phyloP scores from a whole-genome alignment of 1,140 invertebrate species.

The Drosophila punjabiensis region DNA sequence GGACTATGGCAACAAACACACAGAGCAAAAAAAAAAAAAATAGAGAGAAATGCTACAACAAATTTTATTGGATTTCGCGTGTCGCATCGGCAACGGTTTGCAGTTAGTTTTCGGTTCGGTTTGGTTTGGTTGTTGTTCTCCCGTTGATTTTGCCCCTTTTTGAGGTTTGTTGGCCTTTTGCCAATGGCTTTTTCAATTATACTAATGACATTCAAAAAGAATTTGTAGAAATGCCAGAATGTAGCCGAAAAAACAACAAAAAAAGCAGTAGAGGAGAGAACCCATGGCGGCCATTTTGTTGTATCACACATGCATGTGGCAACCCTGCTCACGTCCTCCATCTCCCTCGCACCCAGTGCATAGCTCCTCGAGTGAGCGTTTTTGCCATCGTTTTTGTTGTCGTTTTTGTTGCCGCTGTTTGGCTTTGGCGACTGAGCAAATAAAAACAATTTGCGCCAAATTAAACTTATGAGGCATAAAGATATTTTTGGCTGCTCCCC shows the following conservation, averaged over 20 bases:
- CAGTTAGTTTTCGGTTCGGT: constrained; percentile 47
- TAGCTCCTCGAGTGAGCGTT: constrained; percentile 5
- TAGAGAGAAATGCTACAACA: constrained; percentile 44
- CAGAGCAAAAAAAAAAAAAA: constrained; percentile 28
- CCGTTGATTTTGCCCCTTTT: constrained; percentile 40
- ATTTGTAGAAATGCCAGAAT: constrained; percentile 78
- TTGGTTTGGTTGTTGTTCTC: constrained; percentile 29
- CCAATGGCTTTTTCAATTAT: constrained; percentile 83
- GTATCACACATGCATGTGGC: constrained; percentile 73
- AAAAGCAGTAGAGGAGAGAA: constrained; percentile 19
- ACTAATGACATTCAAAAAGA: constrained; percentile 83
- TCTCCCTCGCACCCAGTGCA: no score
- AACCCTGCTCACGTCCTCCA: constrained; percentile 32
- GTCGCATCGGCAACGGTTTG: constrained; percentile 57
- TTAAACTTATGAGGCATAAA: constrained; percentile 84
- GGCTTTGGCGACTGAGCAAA: constrained; percentile 76
- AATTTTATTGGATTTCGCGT: constrained; percentile 81
- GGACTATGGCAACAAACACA: constrained; percentile 35
- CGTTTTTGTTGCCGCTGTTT: constrained; percentile 50
- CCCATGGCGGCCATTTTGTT: constrained; percentile 66
- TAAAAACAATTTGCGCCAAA: constrained; percentile 83
- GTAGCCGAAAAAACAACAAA: constrained; percentile 26
- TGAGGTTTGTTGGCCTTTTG: constrained; percentile 65
- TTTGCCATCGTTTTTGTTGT: constrained; percentile 46
- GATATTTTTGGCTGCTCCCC: constrained; percentile 79